Evolutionary conservation across 2,113 vertebrate genomes (phyloP).

Genomic region (Symphodus melops): DNA sequence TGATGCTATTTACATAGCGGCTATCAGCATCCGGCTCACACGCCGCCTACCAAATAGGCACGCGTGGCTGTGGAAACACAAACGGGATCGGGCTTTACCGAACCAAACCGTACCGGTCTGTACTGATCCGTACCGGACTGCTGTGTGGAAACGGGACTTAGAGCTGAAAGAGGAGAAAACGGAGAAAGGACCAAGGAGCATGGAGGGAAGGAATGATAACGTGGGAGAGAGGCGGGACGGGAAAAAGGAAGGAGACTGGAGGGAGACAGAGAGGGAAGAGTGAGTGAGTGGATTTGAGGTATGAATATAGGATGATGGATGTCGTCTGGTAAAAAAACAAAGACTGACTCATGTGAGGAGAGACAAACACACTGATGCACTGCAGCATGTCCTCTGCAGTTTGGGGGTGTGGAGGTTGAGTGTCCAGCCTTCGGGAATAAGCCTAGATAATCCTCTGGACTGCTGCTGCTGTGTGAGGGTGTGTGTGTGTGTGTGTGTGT

Average conservation of each 20-base stretch:
- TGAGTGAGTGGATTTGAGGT: slow-evolving; percentile 31
- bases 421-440: slow-evolving; percentile 61
- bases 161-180: background rate
- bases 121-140: too few relatives aligned
- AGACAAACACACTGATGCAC: slow-evolving; percentile 32
- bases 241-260: background rate
- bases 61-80: too few relatives aligned
- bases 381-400: slow-evolving; percentile 35
- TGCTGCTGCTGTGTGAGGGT: slow-evolving; percentile 34
- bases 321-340: slow-evolving; percentile 34
- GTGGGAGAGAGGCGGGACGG: background rate
- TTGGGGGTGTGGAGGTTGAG: slow-evolving; percentile 47
- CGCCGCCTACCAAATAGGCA: too few relatives aligned
- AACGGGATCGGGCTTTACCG: too few relatives aligned
- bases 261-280: background rate
- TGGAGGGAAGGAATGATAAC: background rate
- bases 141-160: too few relatives aligned
- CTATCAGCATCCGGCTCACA: too few relatives aligned
- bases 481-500: background rate
- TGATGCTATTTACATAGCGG: too few relatives aligned
- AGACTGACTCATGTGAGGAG: slow-evolving; percentile 33
- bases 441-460: slow-evolving; percentile 59
- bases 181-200: background rate
- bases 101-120: too few relatives aligned
- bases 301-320: slow-evolving; percentile 27